Percentiles rank a stretch among this genome's conserved stretches.
phyloP scores from a whole-genome alignment of 2,797 vertebrate species.

The Antrozous pallidus region DNA sequence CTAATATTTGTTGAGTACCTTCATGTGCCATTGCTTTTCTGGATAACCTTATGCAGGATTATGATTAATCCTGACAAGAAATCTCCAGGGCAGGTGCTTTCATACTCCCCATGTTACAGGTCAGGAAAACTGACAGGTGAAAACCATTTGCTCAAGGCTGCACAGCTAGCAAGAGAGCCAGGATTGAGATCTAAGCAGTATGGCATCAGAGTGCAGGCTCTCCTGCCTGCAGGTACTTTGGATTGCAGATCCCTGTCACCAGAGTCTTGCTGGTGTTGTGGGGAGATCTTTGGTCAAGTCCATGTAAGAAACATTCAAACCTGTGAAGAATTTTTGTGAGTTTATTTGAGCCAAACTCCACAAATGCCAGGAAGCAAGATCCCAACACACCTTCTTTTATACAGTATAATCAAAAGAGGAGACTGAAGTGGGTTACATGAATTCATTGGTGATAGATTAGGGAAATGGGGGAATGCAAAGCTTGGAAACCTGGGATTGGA shows the following conservation, averaged over 20 bases:
- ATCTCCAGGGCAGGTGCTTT: neutral
- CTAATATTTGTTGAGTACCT: neutral
- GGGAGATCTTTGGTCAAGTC: neutral
- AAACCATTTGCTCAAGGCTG: neutral
- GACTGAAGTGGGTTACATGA: no score
- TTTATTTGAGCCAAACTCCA: no score
- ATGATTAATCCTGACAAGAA: neutral
- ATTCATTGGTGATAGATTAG: no score
- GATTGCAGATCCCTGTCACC: neutral
- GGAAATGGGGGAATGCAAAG: no score
- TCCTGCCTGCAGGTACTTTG: neutral
- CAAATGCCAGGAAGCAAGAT: no score
- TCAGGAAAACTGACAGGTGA: neutral
- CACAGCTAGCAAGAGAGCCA: neutral
- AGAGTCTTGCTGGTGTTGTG: neutral
- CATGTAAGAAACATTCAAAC: no score
- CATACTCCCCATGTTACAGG: neutral
- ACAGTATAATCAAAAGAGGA: no score
- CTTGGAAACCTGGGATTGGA: no score
- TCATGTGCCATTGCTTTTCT: neutral
- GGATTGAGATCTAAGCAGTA: neutral
- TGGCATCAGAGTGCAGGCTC: neutral
- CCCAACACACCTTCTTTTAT: no score
- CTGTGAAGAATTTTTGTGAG: no score
- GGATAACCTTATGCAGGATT: neutral